Base-by-base conservation (phyloP, 2,113 vertebrate species). In the Thinocorus orbignyianus region DNA sequence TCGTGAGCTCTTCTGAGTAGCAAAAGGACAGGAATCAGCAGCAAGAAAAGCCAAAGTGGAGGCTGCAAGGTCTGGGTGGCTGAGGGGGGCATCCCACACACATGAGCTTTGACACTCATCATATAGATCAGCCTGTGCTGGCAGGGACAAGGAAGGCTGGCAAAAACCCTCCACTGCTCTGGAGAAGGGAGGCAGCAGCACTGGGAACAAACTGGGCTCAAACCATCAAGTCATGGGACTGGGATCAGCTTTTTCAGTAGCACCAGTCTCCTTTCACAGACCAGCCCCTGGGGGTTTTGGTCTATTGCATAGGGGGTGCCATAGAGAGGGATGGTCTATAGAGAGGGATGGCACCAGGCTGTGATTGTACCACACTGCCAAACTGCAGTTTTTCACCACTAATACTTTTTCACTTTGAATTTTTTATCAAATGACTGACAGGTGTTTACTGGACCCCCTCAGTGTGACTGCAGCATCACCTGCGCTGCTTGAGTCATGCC, bases 71-170 rank as follows among this genome's bases (percentile, higher is more conserved):
- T 58, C 70, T 62, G 22, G 22, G 46, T 66, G n/a, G 61, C 46
- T 62, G 22, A 37, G n/a, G 3, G 17, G 37, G 12, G 5, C 1
- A 4, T 28, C 8, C 2, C 55, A 11, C 11, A 9, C 6, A 2
- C 69, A 41, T 0, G 1, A 79, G 51, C 57, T 66, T 76, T 9
- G 3, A 41, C 26, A n/a, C 22, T 55, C 19, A 11, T 17, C 3
- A 0, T 30, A 55, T 68, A 52, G 58, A 46, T 86, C 54, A 92
- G 64, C 22, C 65, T 49, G n/a, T 33, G 33, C 33, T 74, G 57
- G 20, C 28, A 69, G 54, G 60, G 64, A 88, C 31, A 66, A 85
- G 33, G 23, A 33, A 64, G 54, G 26, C 52, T 48, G 44, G 33
- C 18, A 66, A 60, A 84, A 46, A 13, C 6, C 8, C 60, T 66